Base-by-base conservation (phyloP, 2,888 invertebrate genomes). In the Autographa gamma region DNA sequence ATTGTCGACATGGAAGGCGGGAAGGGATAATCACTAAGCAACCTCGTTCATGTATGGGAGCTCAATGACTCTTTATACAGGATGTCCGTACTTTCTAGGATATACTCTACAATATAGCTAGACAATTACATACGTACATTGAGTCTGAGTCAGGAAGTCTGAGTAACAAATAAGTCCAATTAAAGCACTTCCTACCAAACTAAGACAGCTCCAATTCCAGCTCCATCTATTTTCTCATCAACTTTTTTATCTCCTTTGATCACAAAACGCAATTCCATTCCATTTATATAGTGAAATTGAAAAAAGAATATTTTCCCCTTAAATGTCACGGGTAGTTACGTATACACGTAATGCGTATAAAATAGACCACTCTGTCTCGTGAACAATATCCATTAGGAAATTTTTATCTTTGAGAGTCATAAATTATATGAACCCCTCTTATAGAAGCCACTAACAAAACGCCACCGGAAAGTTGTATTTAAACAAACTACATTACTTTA, bases 401-500 rank as follows among this genome's bases (percentile, higher is more conserved):
- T 90, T 91, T 92, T 93, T 93, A 92, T 94, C 92, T 92, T 91
- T 88, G 86, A 87, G 87, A 87, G 88, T 91, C 86, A 93, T 94
- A 94, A 94, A 94, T 94, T 92, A 92, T 83, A 71, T 79, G 82
- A 80, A 91, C 92, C 90, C 91, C 86, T 84, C 86, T 85, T 83
- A 87, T 89, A 91, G 89, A 86, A 82, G 79, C 85, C 81, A 77
- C 82, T 75, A 82, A 85, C 80, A 83, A 79, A 86, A 81, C 79
- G 83, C 86, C 79, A 86, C 87, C 88, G 89, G 86, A 91, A 91
- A 92, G 90, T 91, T 89, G 88, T 92, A 88, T 92, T 94, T 93
- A 94, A 93, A 93, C 91, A 93, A 94, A 93, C 93, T 91, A 91
- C 89, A 92, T 94, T 94, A 92, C 89, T 85, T 86, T 88, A 85